Conservation (phyloP, 2,797 vertebrate genomes). For the Sphenopsis melanotis region DNA sequence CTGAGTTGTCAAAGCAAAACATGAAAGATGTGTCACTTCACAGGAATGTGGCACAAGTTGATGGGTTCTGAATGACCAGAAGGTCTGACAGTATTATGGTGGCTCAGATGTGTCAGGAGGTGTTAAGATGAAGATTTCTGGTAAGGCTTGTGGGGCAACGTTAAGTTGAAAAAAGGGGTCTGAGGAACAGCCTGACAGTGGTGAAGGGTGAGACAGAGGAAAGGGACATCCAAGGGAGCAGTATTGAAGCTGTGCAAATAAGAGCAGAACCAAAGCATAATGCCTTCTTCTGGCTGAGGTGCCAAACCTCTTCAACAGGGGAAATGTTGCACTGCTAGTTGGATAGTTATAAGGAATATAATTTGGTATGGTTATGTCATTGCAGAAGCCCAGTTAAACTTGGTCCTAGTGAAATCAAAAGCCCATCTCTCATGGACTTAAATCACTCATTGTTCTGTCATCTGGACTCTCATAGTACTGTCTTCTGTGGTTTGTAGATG, state of each 20-base stretch:
- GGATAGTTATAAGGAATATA: neutral
- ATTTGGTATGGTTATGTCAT: neutral
- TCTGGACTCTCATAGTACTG: neutral
- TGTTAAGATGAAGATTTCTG: neutral
- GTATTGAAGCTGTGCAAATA: neutral
- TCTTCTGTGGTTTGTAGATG: neutral
- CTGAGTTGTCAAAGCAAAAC: slow-evolving; percentile 36
- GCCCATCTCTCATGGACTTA: neutral
- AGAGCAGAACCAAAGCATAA: neutral
- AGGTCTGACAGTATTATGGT: neutral
- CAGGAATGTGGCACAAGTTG: neutral
- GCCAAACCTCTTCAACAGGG: neutral
- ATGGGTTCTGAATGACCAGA: neutral
- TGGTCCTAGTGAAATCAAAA: neutral
- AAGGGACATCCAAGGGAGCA: neutral
- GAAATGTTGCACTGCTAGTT: neutral
- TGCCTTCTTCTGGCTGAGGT: neutral
- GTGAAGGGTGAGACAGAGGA: neutral
- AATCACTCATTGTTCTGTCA: neutral
- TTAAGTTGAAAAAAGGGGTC: neutral
- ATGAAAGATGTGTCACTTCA: neutral
- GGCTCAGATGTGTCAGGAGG: neutral
- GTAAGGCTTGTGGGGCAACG: neutral
- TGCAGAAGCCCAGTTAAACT: neutral
- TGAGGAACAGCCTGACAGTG: neutral